These are phyloP conservation scores for Mus minutoides DNA, from an alignment of 2,797 vertebrate genomes.

Conservation along the genomic window DNA sequence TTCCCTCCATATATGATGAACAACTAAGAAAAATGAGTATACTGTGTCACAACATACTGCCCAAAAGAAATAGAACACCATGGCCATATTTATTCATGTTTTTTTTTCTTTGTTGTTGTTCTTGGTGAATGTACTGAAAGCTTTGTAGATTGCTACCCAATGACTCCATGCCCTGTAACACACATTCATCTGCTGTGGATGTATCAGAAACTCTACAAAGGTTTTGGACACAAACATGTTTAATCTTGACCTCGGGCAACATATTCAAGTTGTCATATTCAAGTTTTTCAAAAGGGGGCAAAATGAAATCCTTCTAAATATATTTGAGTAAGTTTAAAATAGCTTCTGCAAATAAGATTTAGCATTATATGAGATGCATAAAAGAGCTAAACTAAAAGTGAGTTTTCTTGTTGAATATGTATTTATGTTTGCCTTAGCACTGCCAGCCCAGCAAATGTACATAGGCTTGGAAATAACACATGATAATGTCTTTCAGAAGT, in stretches of 20 bases:
- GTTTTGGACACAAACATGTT: neutral
- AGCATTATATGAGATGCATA: neutral
- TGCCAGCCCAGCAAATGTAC: conserved; percentile 14
- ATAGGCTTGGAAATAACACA: neutral
- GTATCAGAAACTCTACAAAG: neutral
- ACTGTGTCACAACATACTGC: neutral
- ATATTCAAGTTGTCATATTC: neutral
- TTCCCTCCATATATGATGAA: neutral
- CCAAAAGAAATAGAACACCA: neutral
- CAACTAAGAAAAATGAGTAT: neutral
- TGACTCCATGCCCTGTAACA: accelerated
- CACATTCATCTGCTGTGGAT: neutral
- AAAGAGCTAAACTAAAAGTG: neutral
- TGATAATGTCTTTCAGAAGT: neutral
- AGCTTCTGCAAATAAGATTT: neutral
- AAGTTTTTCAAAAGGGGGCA: neutral
- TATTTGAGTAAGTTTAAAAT: neutral
- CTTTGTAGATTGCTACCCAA: neutral
- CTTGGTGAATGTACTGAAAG: neutral
- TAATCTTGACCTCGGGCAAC: neutral
- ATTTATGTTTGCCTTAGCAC: neutral
- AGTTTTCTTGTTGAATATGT: neutral
- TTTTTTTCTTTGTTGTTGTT: neutral
- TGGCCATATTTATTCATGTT: neutral
- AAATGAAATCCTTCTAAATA: neutral